Conservation (phyloP, 2,888 invertebrate genomes). For the Troglohyphantes excavatus region DNA sequence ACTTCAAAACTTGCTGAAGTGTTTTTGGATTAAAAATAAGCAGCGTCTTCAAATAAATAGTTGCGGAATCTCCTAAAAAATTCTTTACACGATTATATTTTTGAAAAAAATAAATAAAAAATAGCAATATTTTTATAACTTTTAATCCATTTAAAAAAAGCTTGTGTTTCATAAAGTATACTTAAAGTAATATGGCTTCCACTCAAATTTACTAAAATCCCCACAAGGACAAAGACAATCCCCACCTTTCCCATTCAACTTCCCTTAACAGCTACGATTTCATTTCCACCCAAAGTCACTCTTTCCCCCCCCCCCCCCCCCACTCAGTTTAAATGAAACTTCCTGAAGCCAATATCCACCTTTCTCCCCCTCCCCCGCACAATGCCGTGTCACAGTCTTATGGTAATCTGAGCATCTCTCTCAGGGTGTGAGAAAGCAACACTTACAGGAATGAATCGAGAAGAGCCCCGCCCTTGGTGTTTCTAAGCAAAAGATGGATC, state of each 20-base stretch:
- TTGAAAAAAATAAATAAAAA: too few relatives aligned
- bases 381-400: constrained; percentile 22
- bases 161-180: too few relatives aligned
- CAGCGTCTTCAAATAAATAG: too few relatives aligned
- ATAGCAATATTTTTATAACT: too few relatives aligned
- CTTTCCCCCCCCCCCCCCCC: neutral
- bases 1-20: too few relatives aligned
- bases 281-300: neutral
- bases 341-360: neutral
- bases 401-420: constrained; percentile 33
- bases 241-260: too few relatives aligned
- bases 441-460: constrained; percentile 8
- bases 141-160: too few relatives aligned
- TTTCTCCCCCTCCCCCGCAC: too few relatives aligned
- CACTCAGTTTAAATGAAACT: constrained; percentile 11
- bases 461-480: neutral
- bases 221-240: neutral
- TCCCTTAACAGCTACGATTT: neutral
- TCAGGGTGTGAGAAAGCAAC: constrained; percentile 19
- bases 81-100: too few relatives aligned
- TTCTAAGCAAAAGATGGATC: constrained; percentile 7
- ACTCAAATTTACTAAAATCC: neutral
- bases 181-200: too few relatives aligned
- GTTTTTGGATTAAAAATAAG: too few relatives aligned
- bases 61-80: too few relatives aligned